phyloP scores from a whole-genome alignment of 2,797 vertebrate species.

The Psittacula echo region DNA sequence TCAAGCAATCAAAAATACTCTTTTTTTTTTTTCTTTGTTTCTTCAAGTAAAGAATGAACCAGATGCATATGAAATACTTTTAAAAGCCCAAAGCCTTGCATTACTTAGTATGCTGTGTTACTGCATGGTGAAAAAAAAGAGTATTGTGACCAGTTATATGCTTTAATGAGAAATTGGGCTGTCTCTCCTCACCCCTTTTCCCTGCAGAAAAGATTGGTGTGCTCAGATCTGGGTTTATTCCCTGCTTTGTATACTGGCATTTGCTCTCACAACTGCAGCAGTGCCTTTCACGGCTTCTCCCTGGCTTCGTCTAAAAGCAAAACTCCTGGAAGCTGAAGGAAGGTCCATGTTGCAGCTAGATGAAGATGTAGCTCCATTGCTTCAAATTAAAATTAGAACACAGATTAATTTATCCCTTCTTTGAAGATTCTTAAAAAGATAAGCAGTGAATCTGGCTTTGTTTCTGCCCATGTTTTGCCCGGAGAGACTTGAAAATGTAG shows the following conservation, averaged over 20 bases:
- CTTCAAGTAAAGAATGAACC: slow-evolving; percentile 11
- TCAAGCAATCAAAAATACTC: neutral
- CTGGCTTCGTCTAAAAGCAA: neutral
- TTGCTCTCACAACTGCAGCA: neutral
- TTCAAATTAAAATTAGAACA: neutral
- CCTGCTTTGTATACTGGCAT: neutral
- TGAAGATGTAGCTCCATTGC: neutral
- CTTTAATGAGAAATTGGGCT: neutral
- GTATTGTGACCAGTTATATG: neutral
- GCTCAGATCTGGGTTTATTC: neutral
- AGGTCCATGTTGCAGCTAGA: neutral
- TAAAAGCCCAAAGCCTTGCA: neutral
- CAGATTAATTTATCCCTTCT: neutral
- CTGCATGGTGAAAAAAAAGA: neutral
- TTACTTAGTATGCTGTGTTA: neutral
- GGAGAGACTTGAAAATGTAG: neutral
- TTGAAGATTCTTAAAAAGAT: neutral
- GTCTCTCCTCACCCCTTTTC: neutral
- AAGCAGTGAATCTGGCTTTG: neutral
- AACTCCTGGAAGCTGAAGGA: neutral
- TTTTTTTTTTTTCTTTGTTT: neutral
- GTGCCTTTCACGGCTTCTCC: neutral
- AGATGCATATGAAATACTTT: neutral
- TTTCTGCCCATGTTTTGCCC: neutral
- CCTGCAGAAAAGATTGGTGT: neutral